Conservation (phyloP, 2,888 invertebrate genomes). For the Lissonota sp. region DNA sequence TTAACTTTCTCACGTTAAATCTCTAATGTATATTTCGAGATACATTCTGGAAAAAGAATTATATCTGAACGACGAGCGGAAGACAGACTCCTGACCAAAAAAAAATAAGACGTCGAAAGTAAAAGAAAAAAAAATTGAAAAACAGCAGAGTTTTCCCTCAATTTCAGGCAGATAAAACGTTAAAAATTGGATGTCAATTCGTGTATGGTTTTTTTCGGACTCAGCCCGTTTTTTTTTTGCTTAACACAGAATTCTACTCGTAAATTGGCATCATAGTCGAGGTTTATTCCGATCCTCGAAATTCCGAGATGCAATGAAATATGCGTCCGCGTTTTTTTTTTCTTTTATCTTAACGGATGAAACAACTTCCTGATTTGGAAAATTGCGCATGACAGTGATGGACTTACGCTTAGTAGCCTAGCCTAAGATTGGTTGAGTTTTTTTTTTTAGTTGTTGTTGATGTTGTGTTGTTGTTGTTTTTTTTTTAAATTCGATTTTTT, state of each 20-base stretch:
- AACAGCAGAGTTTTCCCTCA: constrained; percentile 28
- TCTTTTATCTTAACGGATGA: constrained; percentile 68
- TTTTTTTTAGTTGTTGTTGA: constrained; percentile 56
- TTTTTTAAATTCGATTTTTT: constrained; percentile 40
- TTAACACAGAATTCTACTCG: constrained; percentile 46
- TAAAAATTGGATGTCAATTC: constrained; percentile 47
- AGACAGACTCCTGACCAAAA: constrained; percentile 44
- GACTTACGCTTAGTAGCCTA: constrained; percentile 81
- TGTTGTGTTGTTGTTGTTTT: constrained; percentile 62
- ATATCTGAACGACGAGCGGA: constrained; percentile 48
- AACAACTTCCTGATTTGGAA: constrained; percentile 77
- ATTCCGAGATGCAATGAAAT: constrained; percentile 38
- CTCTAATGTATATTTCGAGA: constrained; percentile 1
- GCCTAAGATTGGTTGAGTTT: constrained; percentile 77
- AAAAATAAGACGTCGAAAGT: constrained; percentile 37
- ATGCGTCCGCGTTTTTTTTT: constrained; percentile 21
- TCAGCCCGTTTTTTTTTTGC: constrained; percentile 25
- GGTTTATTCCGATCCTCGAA: constrained; percentile 53
- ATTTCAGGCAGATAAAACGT: constrained; percentile 50
- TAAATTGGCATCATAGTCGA: constrained; percentile 49
- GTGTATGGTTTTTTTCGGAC: constrained; percentile 16
- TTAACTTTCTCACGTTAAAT: no score
- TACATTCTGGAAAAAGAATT: constrained; percentile 42
- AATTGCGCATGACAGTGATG: constrained; percentile 80
- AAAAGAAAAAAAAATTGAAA: constrained; percentile 14